Conservation (phyloP, 2,113 vertebrate species). For the Tragelaphus strepsiceros region DNA sequence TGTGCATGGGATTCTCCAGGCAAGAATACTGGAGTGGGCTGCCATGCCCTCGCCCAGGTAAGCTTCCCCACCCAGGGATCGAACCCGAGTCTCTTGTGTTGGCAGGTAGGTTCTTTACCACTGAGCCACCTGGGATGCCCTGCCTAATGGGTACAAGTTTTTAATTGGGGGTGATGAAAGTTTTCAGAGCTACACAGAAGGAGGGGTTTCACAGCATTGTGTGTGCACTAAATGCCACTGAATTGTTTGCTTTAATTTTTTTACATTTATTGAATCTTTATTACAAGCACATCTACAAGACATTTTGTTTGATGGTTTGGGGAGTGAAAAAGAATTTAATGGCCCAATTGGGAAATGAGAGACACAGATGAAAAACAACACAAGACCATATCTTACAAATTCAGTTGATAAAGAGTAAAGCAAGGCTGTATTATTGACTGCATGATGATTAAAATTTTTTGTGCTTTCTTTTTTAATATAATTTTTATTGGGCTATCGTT, state of each 20-base stretch:
- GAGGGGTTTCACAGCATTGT: not conserved
- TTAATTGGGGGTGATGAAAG: not conserved
- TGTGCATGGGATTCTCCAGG: not conserved
- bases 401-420: slow-evolving; percentile 3
- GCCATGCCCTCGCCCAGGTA: not conserved
- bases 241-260: not conserved
- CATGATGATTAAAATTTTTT: not conserved
- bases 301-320: not conserved
- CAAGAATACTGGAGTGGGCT: not conserved
- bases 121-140: not conserved
- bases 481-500: not conserved
- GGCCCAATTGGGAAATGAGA: not conserved
- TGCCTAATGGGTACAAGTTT: not conserved
- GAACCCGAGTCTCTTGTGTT: not conserved
- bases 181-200: not conserved
- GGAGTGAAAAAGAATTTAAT: not conserved
- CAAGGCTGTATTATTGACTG: not conserved
- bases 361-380: not conserved
- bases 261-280: not conserved
- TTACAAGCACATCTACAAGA: not conserved
- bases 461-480: not conserved
- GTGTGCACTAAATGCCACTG: not conserved
- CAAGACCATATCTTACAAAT: not conserved
- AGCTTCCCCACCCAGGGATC: not conserved
- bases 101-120: not conserved